Evolutionary conservation across 2,888 invertebrate species (phyloP).

Genomic region (Alitta virens): DNA sequence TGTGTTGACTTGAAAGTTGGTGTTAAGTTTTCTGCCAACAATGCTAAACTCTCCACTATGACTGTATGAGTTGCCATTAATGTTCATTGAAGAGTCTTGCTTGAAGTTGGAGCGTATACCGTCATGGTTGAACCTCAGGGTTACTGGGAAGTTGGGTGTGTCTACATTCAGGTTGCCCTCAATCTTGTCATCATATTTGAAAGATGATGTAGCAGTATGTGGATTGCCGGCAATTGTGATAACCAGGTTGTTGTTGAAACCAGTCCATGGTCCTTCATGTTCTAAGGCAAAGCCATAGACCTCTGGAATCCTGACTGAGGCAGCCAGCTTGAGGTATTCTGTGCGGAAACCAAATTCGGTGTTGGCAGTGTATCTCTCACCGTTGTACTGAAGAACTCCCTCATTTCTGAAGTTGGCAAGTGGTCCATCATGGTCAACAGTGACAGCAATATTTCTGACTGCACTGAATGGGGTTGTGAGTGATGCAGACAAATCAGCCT

Average conservation of each 20-base stretch:
- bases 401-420: slow-evolving; percentile 16
- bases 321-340: neutral
- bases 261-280: slow-evolving; percentile 11
- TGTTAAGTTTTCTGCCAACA: neutral
- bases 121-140: slow-evolving; percentile 2
- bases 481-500: neutral
- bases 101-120: slow-evolving; percentile 10
- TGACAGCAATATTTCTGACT: neutral
- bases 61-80: neutral
- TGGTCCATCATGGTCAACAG: slow-evolving; percentile 14
- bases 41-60: slow-evolving; percentile 5
- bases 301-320: neutral
- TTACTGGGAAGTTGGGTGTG: slow-evolving; percentile 1
- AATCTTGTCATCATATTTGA: neutral
- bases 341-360: neutral
- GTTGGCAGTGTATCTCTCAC: neutral
- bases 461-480: neutral
- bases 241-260: slow-evolving; percentile 14
- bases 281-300: neutral
- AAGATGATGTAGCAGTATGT: neutral
- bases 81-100: slow-evolving; percentile 3
- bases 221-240: neutral
- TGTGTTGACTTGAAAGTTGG: slow-evolving; percentile 8
- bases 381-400: slow-evolving; percentile 14
- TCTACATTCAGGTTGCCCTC: neutral